These are phyloP conservation scores for Malthinus flaveolus DNA, from an alignment of 2,888 invertebrate species.

Conservation along the genomic window DNA sequence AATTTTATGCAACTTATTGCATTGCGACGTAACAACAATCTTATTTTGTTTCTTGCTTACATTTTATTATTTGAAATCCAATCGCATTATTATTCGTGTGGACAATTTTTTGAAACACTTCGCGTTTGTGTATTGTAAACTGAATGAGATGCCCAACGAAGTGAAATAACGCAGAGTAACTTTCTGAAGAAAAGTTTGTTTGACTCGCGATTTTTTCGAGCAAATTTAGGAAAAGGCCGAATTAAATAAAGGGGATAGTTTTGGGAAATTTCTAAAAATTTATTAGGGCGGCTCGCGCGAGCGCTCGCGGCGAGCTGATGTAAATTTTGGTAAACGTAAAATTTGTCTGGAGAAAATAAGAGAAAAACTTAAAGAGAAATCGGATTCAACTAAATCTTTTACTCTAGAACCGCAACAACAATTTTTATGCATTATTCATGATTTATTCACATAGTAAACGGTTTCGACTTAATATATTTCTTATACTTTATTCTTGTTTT, in stretches of 20 bases:
- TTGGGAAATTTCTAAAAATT: not conserved
- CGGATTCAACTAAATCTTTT: not conserved
- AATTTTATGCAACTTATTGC: too few relatives aligned
- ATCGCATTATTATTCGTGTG: not conserved
- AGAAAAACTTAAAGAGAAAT: not conserved
- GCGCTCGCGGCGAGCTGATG: too few relatives aligned
- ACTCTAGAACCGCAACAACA: not conserved
- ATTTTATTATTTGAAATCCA: not conserved
- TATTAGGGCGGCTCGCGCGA: too few relatives aligned
- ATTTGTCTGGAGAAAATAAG: not conserved
- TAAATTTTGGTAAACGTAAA: not conserved
- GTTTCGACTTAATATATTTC: not conserved
- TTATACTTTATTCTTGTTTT: too few relatives aligned
- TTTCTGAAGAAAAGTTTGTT: not conserved
- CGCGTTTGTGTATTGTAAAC: not conserved
- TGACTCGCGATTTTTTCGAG: not conserved
- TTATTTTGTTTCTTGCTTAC: not conserved
- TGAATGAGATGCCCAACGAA: not conserved
- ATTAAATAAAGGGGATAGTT: not conserved
- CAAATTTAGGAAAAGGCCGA: not conserved
- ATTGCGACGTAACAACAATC: too few relatives aligned
- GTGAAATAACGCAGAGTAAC: not conserved
- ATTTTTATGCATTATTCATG: conserved; percentile 1
- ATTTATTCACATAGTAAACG: not conserved
- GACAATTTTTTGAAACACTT: not conserved